Evolutionary conservation across 2,888 invertebrate species (phyloP), one percentile per base, ranked within the genome.

Genomic region (Antheraea assamensis): DNA sequence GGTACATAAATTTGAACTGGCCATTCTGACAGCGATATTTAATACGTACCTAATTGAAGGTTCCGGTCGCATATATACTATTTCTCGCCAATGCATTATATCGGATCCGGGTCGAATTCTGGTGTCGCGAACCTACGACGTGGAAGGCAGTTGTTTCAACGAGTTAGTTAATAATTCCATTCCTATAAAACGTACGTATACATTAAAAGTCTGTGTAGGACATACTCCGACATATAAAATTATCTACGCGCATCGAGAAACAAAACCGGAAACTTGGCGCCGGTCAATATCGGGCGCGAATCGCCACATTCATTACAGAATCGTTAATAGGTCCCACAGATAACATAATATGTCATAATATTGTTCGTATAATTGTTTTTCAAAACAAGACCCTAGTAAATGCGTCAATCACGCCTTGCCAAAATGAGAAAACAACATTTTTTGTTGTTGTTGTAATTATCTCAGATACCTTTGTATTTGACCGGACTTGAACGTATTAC

Each of bases 261-360:
- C 35, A 68, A 68, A 35, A 35, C 68, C 68, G 68, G 68, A 68
- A 68, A 21, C 68, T 35, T 35, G 68, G 68, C 68, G 68, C 68
- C 68, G 68, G 35, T 68, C 68, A 68, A 35, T 68, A n/a, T 35
- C 35, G 35, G 10, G 58, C 17, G 21, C 68, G 35, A 68, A 68
- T 68, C n/a, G 68, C 68, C 24, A 68, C 68, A 35, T 68, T 68
- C 10, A 68, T 68, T n/a, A 68, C 35, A 35, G 68, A 68, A 68
- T 35, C 35, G 31, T 68, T 35, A 68, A 68, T 68, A 68, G 35
- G 68, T 68, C 35, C n/a, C 68, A 68, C 8, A 64, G 68, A 68
- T 68, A 68, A 35, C n/a, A 68, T 64, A 64, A 30, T 27, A 30
- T 64, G 61, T 64, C 4, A 64, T 58, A n/a, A 58, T 52, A 24